Percentiles rank a stretch among this genome's conserved stretches.
Evolutionary conservation across 1,140 invertebrate species (phyloP).

Genomic region (Lasioglossum baleicum): DNA sequence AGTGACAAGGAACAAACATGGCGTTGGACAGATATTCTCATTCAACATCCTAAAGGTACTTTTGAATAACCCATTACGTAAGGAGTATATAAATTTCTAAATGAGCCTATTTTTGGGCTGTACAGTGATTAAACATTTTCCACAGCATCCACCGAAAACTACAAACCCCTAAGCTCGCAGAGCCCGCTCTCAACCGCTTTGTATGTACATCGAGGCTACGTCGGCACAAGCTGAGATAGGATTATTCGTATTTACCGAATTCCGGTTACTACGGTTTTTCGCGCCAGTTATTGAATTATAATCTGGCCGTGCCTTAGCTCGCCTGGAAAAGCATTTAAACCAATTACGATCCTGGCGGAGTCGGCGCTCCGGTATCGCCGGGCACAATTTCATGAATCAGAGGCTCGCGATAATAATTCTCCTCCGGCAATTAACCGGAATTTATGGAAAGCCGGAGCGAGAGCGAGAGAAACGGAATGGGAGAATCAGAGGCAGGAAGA

Average conservation of each 20-base stretch:
- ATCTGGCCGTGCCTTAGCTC: slow-evolving; percentile 67
- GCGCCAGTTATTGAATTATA: slow-evolving; percentile 70
- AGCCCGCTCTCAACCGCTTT: no score
- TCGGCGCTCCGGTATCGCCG: slow-evolving; percentile 39
- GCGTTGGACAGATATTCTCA: no score
- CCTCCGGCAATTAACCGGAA: slow-evolving; percentile 51
- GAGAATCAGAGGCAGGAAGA: no score
- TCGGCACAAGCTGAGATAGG: slow-evolving; percentile 53
- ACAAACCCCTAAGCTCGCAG: no score
- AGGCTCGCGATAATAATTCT: slow-evolving; percentile 56
- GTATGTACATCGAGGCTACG: slow-evolving; percentile 19
- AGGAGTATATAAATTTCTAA: no score
- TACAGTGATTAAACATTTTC: no score
- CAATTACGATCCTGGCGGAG: slow-evolving; percentile 55
- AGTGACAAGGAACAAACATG: no score
- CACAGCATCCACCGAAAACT: no score
- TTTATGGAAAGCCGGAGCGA: slow-evolving; percentile 48
- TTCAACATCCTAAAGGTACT: no score
- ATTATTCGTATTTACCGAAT: slow-evolving; percentile 68
- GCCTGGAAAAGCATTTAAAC: slow-evolving; percentile 73
- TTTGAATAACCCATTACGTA: no score
- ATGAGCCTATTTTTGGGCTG: no score
- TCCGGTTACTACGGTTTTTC: slow-evolving; percentile 49
- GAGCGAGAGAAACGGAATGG: slow-evolving; percentile 9
- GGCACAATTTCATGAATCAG: slow-evolving; percentile 58